Evolutionary conservation across 2,113 vertebrate genomes (phyloP).

Genomic region (Lophotis ruficrista): DNA sequence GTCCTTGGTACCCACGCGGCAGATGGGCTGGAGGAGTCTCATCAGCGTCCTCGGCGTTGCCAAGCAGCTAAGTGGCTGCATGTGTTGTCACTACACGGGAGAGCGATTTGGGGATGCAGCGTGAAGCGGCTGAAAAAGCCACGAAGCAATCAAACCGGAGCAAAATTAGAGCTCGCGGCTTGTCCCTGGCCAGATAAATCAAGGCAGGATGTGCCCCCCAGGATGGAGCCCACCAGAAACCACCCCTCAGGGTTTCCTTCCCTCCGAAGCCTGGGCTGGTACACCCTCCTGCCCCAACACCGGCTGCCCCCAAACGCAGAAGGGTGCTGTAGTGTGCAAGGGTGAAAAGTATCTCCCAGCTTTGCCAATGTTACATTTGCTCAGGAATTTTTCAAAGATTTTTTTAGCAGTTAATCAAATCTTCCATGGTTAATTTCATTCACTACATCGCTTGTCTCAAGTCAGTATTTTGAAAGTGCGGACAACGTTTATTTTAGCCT

Average conservation of each 20-base stretch:
- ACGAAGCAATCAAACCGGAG: accelerated
- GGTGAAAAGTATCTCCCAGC: not conserved
- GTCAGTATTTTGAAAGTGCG: not conserved
- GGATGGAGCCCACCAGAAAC: not conserved
- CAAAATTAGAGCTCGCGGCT: not conserved
- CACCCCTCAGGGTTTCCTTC: accelerated
- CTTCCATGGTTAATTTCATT: not conserved
- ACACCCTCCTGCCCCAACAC: not conserved
- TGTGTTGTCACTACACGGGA: not conserved
- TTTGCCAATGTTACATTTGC: not conserved
- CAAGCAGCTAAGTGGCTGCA: not conserved
- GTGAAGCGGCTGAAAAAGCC: accelerated
- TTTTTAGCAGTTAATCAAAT: not conserved
- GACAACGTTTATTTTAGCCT: not conserved
- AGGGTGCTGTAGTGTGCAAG: not conserved
- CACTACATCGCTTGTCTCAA: not conserved
- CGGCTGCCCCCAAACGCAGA: not conserved
- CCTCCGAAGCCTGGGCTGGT: not conserved
- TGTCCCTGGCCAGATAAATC: not conserved
- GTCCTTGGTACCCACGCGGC: accelerated
- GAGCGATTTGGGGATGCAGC: not conserved
- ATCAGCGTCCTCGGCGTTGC: not conserved
- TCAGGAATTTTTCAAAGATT: not conserved
- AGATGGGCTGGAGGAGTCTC: not conserved
- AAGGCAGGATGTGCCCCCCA: not conserved